Conservation (phyloP, 2,888 invertebrate genomes). For the Pocota personata region DNA sequence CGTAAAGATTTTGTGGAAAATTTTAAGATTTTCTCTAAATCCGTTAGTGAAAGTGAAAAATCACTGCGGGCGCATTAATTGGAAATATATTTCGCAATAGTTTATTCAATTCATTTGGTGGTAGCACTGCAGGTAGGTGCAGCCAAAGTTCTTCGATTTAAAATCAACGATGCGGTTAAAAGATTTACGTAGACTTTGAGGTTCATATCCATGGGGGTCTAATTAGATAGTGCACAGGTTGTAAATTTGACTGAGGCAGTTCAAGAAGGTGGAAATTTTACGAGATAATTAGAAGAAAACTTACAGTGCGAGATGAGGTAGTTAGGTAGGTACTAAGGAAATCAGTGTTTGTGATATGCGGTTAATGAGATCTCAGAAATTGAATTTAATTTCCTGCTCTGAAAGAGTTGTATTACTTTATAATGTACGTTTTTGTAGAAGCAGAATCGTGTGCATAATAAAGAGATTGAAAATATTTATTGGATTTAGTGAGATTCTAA, state of each 20-base stretch:
- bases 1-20: conserved; percentile 8
- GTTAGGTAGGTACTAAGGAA: not conserved
- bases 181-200: not conserved
- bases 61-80: conserved; percentile 44
- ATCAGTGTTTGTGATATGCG: not conserved
- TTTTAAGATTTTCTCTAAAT: conserved; percentile 45
- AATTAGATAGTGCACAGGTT: conserved; percentile 15
- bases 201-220: not conserved
- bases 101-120: conserved; percentile 2
- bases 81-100: conserved; percentile 31
- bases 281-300: conserved; percentile 18
- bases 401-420: not conserved
- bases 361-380: conserved; percentile 17
- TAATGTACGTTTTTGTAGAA: no score
- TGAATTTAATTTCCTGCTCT: conserved; percentile 2
- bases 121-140: not conserved
- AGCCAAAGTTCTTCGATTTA: not conserved
- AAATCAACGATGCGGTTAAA: conserved; percentile 7
- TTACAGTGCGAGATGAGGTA: not conserved
- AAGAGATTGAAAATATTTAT: not conserved
- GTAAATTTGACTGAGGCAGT: not conserved
- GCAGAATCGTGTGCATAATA: not conserved
- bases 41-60: conserved; percentile 54
- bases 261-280: conserved; percentile 9
- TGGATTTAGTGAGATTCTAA: no score